These are phyloP conservation scores for Pycnonotus jocosus DNA, from an alignment of 2,113 vertebrate genomes.

Conservation along the genomic window DNA sequence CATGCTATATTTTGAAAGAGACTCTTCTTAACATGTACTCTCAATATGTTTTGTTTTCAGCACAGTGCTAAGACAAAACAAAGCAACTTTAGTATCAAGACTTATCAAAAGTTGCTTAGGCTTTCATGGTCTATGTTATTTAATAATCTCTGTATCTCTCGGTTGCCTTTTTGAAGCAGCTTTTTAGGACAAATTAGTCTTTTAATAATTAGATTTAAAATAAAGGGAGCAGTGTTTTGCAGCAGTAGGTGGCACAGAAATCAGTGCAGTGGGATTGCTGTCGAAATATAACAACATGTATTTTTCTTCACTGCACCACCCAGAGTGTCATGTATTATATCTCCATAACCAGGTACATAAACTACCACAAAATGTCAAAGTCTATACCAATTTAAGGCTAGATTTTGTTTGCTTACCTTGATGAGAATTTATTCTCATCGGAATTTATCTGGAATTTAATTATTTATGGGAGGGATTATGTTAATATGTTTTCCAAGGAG, in stretches of 20 bases:
- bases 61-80: background rate
- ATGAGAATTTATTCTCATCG: background rate
- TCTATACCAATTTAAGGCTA: background rate
- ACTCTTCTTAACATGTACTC: accelerated
- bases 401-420: background rate
- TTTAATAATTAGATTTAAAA: background rate
- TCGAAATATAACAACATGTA: background rate
- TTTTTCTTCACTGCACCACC: background rate
- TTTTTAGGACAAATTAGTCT: background rate
- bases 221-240: background rate
- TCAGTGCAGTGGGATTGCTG: background rate
- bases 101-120: background rate
- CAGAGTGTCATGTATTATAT: background rate
- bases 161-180: background rate
- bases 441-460: background rate
- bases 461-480: background rate
- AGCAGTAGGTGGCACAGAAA: background rate
- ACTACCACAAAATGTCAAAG: background rate
- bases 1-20: background rate
- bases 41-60: background rate
- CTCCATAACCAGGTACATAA: background rate
- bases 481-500: background rate
- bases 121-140: background rate
- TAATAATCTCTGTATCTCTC: background rate
- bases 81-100: background rate